phyloP scores from a whole-genome alignment of 2,888 invertebrate genomes.

The Peribatodes rhomboidaria region DNA sequence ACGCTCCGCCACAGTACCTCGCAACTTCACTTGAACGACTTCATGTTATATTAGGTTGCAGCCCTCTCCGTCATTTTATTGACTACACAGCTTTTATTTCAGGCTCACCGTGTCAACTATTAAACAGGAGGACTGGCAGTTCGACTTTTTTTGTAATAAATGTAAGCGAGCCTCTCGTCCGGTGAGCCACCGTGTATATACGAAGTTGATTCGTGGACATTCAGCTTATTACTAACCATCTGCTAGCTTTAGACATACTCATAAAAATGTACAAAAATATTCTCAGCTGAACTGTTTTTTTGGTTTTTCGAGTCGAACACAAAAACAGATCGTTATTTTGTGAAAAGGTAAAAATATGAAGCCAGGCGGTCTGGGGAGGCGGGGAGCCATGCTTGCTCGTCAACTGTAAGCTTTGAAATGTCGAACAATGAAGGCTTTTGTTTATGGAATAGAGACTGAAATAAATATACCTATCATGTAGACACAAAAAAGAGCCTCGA shows the following conservation, averaged over 20 bases:
- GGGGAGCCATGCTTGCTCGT: not conserved
- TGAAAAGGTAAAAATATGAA: not conserved
- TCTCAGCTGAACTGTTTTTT: too few species aligned
- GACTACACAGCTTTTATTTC: too few species aligned
- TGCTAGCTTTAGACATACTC: too few species aligned
- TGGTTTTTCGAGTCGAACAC: not conserved
- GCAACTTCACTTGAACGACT: not conserved
- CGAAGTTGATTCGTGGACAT: too few species aligned
- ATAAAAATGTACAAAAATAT: too few species aligned
- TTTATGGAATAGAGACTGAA: not conserved
- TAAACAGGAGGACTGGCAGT: too few species aligned
- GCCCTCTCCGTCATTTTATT: not conserved
- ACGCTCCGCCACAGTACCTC: not conserved
- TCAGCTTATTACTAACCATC: too few species aligned
- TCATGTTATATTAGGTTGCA: too few species aligned
- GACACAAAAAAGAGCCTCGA: not conserved
- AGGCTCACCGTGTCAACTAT: too few species aligned
- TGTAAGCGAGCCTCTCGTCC: too few species aligned
- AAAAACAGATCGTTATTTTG: not conserved
- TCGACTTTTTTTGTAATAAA: too few species aligned
- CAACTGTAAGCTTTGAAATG: not conserved
- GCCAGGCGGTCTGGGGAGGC: not conserved
- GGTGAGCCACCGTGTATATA: too few species aligned
- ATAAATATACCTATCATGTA: not conserved
- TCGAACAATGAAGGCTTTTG: not conserved